Evolutionary conservation across 2,888 invertebrate species (phyloP).

Genomic region (Phytoseiulus persimilis): DNA sequence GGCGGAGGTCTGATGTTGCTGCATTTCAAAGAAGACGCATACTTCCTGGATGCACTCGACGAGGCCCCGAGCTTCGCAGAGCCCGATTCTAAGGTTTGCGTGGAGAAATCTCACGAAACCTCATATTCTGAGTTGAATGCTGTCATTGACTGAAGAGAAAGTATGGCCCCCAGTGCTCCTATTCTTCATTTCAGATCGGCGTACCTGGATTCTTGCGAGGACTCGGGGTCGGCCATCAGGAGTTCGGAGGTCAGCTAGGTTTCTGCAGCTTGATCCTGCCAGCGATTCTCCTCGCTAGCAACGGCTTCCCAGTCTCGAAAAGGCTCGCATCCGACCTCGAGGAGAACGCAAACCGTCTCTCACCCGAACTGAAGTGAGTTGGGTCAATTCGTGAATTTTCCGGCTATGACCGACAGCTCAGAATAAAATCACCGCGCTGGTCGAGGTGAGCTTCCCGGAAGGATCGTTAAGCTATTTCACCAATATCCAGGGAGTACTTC

Average conservation of each 20-base stretch:
- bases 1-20: background rate
- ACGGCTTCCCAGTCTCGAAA: background rate
- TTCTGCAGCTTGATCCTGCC: slow-evolving; percentile 14
- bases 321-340: background rate
- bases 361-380: slow-evolving; percentile 24
- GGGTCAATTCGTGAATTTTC: background rate
- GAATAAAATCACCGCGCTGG: no score
- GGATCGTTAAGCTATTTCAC: no score
- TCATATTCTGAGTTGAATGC: background rate
- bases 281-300: slow-evolving; percentile 17
- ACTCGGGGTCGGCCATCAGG: background rate
- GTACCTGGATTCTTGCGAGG: slow-evolving; percentile 13
- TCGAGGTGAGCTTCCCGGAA: no score
- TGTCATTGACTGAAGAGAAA: background rate
- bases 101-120: background rate
- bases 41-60: background rate
- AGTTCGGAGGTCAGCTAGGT: slow-evolving; percentile 12
- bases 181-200: background rate
- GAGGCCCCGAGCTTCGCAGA: background rate
- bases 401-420: no score
- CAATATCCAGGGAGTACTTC: background rate
- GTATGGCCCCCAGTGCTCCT: background rate
- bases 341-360: background rate
- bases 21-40: background rate
- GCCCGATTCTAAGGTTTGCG: background rate